phyloP scores from a whole-genome alignment of 1,140 invertebrate genomes.

The Nephila pilipes region DNA sequence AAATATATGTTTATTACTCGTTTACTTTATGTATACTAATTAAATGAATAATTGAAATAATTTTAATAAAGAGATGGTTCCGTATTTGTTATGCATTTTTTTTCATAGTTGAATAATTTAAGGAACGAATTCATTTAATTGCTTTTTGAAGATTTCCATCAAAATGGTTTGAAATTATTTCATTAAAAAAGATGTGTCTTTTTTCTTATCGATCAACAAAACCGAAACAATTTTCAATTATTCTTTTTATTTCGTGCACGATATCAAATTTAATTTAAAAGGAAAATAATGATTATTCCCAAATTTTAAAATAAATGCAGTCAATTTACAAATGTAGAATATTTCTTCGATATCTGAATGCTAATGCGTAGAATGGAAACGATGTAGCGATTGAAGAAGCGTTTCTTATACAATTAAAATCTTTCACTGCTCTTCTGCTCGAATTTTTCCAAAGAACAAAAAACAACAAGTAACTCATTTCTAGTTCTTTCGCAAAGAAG shows the following conservation, averaged over 20 bases:
- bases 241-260: background rate
- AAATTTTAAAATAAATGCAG: background rate
- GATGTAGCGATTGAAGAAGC: background rate
- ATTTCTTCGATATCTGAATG: background rate
- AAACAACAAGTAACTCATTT: slow-evolving; percentile 17
- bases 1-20: too few relatives aligned
- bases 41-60: too few relatives aligned
- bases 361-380: background rate
- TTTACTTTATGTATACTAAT: too few relatives aligned
- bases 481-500: background rate
- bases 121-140: too few relatives aligned
- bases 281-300: background rate
- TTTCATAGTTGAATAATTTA: too few relatives aligned
- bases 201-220: too few relatives aligned
- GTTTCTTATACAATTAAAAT: slow-evolving; percentile 10
- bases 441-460: background rate
- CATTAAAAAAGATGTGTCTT: too few relatives aligned
- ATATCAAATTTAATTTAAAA: background rate
- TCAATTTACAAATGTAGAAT: background rate
- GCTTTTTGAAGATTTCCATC: too few relatives aligned
- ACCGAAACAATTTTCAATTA: too few relatives aligned
- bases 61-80: too few relatives aligned
- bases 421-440: background rate
- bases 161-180: too few relatives aligned
- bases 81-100: too few relatives aligned